Conservation (phyloP, 1,140 invertebrate species). For the Dinoponera quadriceps region DNA sequence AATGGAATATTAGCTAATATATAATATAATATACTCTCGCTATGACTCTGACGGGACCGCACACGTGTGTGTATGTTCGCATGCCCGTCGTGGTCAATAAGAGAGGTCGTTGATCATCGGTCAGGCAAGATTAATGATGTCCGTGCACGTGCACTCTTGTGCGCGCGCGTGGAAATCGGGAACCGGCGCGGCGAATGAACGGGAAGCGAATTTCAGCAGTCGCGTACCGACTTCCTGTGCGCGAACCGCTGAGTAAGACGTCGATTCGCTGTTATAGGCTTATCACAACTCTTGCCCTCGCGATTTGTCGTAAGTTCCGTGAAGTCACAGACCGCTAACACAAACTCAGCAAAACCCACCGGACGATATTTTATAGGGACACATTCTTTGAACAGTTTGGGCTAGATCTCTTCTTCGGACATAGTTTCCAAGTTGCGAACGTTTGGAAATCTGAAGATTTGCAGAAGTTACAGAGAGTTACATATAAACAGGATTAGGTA, state of each 20-base stretch:
- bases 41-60: slow-evolving; percentile 20
- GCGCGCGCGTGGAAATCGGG: slow-evolving; percentile 21
- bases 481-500: neutral
- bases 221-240: slow-evolving; percentile 15
- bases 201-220: slow-evolving; percentile 39
- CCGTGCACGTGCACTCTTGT: slow-evolving; percentile 25
- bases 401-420: neutral
- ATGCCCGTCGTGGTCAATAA: slow-evolving; percentile 49
- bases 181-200: slow-evolving; percentile 25
- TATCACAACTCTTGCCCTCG: slow-evolving; percentile 32
- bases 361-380: neutral
- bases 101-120: slow-evolving; percentile 53
- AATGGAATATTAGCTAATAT: neutral
- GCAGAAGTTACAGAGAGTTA: neutral
- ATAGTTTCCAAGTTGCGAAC: neutral
- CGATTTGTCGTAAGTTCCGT: neutral
- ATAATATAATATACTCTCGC: neutral
- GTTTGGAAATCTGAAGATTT: neutral
- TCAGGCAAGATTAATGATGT: slow-evolving; percentile 53
- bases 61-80: slow-evolving; percentile 15
- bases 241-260: slow-evolving; percentile 36
- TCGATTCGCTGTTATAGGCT: slow-evolving; percentile 21
- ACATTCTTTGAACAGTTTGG: neutral
- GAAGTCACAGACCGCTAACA: neutral
- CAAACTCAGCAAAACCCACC: neutral